Evolutionary conservation across 2,113 vertebrate species (phyloP), one percentile per base, ranked within the genome.

Genomic region (Sclerurus mexicanus): DNA sequence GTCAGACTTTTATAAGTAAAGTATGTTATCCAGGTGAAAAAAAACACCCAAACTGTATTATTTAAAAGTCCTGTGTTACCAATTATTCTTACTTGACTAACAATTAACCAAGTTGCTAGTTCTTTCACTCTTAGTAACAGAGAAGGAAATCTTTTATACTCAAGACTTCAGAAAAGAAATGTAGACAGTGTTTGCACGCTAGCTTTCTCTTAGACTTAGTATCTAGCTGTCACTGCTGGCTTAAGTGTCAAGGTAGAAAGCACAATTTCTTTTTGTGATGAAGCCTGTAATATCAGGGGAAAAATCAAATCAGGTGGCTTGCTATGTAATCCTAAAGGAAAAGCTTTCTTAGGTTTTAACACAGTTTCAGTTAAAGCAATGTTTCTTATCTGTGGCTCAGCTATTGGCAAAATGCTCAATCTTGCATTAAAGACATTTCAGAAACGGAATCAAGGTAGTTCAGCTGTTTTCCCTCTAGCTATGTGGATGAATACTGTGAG

Each of bases 311-410:
- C 67, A 2, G 2, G 13, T 55, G 94, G 27, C 93, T 93, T 92
- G 80, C 80, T 86, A 59, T 92, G 68, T 93, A 95, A 95, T 96
- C 90, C 80, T 94, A 52, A 40, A 90, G 83, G 77, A 84, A 92
- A 90, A 93, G 49, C 69, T 90, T 64, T 94, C 93, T 96, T 52
- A 90, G 82, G 73, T 91, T 92, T 53, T 50, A 88, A 87, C 72
- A 59, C 46, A 62, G 68, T 94, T 97, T 89, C 67, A 68, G 89
- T 53, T 89, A 93, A 93, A 86, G 47, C 76, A 47, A 33, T 17
- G 12, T 82, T 92, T 90, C 87, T 96, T 95, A 95, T 96, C 94
- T 47, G 39, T 67, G 58, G 40, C 59, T 92, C 62, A 88, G 71
- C 74, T 94, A 31, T 72, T 71, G 84, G 80, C 90, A 92, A 91